Evolutionary conservation across 2,888 invertebrate genomes (phyloP).

Genomic region (Drosophila colorata): DNA sequence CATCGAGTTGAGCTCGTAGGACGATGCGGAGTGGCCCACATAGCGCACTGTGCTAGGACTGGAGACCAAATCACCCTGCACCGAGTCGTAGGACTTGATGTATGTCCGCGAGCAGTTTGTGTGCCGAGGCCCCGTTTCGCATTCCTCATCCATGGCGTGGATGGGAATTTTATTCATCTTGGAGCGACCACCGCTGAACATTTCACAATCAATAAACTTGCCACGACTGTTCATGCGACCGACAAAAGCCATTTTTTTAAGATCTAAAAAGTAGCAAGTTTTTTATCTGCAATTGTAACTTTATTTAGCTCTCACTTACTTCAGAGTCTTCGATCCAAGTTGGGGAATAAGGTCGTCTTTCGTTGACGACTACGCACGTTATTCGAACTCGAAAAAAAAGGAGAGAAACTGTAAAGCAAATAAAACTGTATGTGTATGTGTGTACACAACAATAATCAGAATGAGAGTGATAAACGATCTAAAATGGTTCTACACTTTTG

Average conservation of each 20-base stretch:
- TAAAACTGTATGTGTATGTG: constrained; percentile 45
- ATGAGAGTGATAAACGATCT: constrained; percentile 15
- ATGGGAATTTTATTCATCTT: constrained; percentile 1
- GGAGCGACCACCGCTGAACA: constrained; percentile 5
- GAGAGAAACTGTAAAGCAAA: constrained; percentile 49
- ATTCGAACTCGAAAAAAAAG: constrained; percentile 30
- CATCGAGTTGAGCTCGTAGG: constrained; percentile 49
- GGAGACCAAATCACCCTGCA: neutral
- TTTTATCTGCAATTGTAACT: neutral
- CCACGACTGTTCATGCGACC: constrained; percentile 56
- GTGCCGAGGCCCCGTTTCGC: neutral
- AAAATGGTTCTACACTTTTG: neutral
- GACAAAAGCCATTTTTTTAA: constrained; percentile 58
- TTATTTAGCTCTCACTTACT: neutral
- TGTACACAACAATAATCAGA: constrained; percentile 56
- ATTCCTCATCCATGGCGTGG: neutral
- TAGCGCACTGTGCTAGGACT: constrained; percentile 39
- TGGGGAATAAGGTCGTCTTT: constrained; percentile 1
- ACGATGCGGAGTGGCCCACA: constrained; percentile 65
- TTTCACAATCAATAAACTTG: constrained; percentile 37
- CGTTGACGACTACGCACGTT: constrained; percentile 17
- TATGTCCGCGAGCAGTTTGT: constrained; percentile 54
- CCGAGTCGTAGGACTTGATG: constrained; percentile 46
- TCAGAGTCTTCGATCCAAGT: constrained; percentile 7
- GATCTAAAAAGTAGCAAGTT: neutral